A percentile compares a stretch with the other conserved stretches of the same genome.
Evolutionary conservation across 2,797 vertebrate species (phyloP).

Genomic region (Nannoperca australis): DNA sequence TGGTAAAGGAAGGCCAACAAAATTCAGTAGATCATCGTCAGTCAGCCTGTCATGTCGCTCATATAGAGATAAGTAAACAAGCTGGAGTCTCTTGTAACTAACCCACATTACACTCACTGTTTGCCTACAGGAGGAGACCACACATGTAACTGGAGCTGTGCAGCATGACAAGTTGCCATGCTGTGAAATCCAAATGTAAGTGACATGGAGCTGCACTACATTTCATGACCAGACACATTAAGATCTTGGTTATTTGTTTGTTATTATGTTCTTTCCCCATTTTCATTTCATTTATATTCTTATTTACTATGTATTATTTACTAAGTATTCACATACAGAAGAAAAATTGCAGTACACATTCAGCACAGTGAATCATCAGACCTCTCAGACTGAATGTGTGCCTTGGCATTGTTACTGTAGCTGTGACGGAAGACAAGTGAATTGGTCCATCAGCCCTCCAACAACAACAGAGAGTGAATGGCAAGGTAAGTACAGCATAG

Average conservation of each 20-base stretch:
- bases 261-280: not conserved
- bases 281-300: constrained; percentile 3
- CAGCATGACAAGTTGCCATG: constrained; percentile 51
- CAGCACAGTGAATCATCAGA: constrained; percentile 22
- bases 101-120: constrained; percentile 54
- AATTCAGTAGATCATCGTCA: constrained; percentile 45
- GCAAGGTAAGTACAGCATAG: constrained; percentile 72
- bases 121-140: constrained; percentile 64
- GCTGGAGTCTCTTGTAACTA: constrained; percentile 50
- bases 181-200: constrained; percentile 47
- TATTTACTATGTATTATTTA: constrained; percentile 1
- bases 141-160: constrained; percentile 38
- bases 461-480: constrained; percentile 76
- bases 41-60: constrained; percentile 55
- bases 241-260: constrained; percentile 8
- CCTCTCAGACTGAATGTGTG: constrained; percentile 29
- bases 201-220: constrained; percentile 36
- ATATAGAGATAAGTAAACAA: constrained; percentile 54
- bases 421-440: constrained; percentile 54
- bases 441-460: constrained; percentile 73
- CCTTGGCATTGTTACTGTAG: constrained; percentile 54
- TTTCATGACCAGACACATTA: constrained; percentile 17
- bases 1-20: constrained; percentile 36
- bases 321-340: constrained; percentile 24
- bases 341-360: constrained; percentile 4